Evolutionary conservation across 2,888 invertebrate genomes (phyloP).

Genomic region (Agapostemon virescens): DNA sequence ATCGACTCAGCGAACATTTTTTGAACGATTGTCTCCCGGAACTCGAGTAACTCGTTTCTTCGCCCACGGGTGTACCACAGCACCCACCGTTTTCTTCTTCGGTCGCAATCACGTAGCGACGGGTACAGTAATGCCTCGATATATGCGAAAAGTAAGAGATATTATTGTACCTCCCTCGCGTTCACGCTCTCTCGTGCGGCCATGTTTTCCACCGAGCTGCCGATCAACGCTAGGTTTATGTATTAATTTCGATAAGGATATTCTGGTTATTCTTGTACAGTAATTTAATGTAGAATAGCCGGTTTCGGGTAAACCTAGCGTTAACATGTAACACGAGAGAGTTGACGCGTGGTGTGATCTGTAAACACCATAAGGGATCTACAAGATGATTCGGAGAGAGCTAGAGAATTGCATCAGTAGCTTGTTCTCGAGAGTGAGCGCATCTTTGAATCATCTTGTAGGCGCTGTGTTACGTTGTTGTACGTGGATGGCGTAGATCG

Average conservation of each 20-base stretch:
- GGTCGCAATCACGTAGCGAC: not conserved
- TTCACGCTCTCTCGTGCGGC: no score
- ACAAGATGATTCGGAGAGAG: not conserved
- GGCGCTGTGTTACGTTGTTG: not conserved
- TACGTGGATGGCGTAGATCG: not conserved
- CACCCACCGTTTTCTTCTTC: not conserved
- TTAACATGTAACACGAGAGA: conserved; percentile 21
- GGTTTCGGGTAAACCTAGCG: no score
- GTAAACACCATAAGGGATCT: not conserved
- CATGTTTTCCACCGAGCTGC: no score
- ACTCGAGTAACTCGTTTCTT: not conserved
- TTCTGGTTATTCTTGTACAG: no score
- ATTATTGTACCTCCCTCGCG: no score
- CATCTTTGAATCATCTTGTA: not conserved
- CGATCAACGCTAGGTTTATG: no score
- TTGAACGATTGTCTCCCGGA: not conserved
- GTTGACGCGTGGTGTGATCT: not conserved
- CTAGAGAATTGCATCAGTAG: no score
- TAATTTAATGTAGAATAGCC: no score
- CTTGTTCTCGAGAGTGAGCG: not conserved
- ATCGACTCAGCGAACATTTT: not conserved
- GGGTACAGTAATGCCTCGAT: no score
- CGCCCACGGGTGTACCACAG: not conserved
- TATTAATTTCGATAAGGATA: no score
- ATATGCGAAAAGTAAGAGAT: no score